Evolutionary conservation across 2,888 invertebrate genomes (phyloP).

Genomic region (Lamellibrachia columna): DNA sequence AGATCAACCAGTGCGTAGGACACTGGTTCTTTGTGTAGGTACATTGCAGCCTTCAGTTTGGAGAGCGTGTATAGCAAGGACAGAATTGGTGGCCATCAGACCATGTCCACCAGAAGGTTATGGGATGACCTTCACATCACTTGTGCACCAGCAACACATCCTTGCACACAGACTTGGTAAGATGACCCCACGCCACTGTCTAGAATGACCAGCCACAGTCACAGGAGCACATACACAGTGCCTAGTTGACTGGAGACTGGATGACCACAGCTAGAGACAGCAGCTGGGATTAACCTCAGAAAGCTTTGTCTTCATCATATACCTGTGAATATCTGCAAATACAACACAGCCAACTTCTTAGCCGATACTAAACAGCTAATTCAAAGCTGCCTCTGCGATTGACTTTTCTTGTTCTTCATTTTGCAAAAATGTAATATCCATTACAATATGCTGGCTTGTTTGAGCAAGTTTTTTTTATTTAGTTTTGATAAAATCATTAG

Average conservation of each 20-base stretch:
- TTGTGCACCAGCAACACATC: background rate
- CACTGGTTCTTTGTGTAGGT: background rate
- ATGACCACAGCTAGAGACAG: background rate
- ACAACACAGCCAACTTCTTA: background rate
- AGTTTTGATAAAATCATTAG: too few relatives aligned
- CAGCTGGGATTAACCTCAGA: slow-evolving; percentile 66
- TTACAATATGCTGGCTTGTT: too few relatives aligned
- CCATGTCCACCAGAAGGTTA: slow-evolving; percentile 9
- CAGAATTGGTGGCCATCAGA: background rate
- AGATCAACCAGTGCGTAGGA: background rate
- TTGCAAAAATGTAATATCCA: too few relatives aligned
- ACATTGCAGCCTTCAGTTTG: background rate
- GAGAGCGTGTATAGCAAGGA: background rate
- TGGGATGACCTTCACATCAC: slow-evolving; percentile 1
- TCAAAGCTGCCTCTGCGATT: too few relatives aligned
- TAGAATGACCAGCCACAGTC: background rate
- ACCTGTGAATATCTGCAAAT: slow-evolving; percentile 44
- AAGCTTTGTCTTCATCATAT: slow-evolving; percentile 58
- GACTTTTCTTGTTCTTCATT: too few relatives aligned
- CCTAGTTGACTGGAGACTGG: background rate
- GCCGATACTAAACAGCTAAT: too few relatives aligned
- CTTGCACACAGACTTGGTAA: background rate
- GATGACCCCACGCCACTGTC: background rate
- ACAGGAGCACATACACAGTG: background rate
- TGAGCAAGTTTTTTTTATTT: too few relatives aligned